Evolutionary conservation across 1,140 invertebrate species (phyloP), one percentile per base, ranked within the genome.

Genomic region (Papilio polyxenes): DNA sequence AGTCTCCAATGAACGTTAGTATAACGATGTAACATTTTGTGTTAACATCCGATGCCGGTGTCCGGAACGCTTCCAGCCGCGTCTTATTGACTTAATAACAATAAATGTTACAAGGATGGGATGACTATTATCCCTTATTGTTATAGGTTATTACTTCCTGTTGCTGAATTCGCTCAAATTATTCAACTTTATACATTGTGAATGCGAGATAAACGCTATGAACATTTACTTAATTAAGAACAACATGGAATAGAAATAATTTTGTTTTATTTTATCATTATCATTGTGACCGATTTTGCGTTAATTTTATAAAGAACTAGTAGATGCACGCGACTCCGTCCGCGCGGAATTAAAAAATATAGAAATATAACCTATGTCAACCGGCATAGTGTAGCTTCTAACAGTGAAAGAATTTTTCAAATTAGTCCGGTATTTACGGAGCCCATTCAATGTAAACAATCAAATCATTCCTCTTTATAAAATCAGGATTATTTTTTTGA

Each of bases 81-180:
- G 75, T 49, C 44, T 86, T 85, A 87, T 85, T 81, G 84, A 83
- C 75, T 78, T 84, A 83, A 89, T 91, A 90, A 90, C 87, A 86
- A 88, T 90, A 89, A 89, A 87, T 86, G 82, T 86, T 84, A 83
- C 75, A 84, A 82, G 40, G 82, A 85, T 85, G 82, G 74, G 83
- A 86, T 83, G 48, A 51, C 56, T 75, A 76, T 76, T 85, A 86
- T 85, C 81, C 83, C 84, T 86, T 86, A 87, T 84, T 80, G 82
- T 83, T 83, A 84, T 48, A 48, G 15, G 75, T 76, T 76, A 76
- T 76, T 20, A 48, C 75, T 23, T 76, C 40, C 75, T 76, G 44
- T 76, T 76, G 75, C 44, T 13, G 48, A 44, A 51, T 75, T 75
- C n/a, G 51, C 49, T 75, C 31, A 40, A 72, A 75, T 44, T 51